Conservation (phyloP, 2,113 vertebrate species). For the Laterallus jamaicensis region DNA sequence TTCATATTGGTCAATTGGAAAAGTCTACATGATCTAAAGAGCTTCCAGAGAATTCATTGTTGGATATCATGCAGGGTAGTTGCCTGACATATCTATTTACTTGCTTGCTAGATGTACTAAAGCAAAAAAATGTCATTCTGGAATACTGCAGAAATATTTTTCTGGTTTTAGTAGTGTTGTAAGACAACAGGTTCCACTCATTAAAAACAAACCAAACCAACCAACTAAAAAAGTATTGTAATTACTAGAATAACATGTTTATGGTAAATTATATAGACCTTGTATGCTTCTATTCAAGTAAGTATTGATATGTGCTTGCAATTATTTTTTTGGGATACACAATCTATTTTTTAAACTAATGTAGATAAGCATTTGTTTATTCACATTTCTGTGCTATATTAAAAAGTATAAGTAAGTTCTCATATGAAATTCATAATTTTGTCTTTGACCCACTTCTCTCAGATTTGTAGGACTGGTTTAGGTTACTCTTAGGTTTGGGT, state of each 20-base stretch:
- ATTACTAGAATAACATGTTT: background rate
- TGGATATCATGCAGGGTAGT: background rate
- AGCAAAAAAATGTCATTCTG: background rate
- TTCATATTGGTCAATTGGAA: background rate
- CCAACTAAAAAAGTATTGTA: background rate
- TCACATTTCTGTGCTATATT: background rate
- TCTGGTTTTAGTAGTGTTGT: background rate
- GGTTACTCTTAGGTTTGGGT: background rate
- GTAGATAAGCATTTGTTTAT: background rate
- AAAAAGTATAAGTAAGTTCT: background rate
- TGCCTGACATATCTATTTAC: background rate
- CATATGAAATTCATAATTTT: background rate
- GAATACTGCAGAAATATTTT: background rate
- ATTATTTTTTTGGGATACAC: background rate
- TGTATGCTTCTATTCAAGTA: background rate
- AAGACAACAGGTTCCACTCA: background rate
- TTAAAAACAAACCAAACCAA: background rate
- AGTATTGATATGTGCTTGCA: background rate
- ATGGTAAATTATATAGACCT: background rate
- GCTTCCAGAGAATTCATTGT: background rate
- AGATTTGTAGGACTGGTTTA: background rate
- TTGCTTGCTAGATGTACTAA: background rate
- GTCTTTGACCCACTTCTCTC: background rate
- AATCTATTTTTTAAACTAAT: background rate
- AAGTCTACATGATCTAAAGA: slow-evolving; percentile 35